Percentiles rank a stretch among this genome's conserved stretches.
These are phyloP conservation scores for Brachypteracias leptosomus DNA, from an alignment of 2,113 vertebrate genomes.

Conservation along the genomic window DNA sequence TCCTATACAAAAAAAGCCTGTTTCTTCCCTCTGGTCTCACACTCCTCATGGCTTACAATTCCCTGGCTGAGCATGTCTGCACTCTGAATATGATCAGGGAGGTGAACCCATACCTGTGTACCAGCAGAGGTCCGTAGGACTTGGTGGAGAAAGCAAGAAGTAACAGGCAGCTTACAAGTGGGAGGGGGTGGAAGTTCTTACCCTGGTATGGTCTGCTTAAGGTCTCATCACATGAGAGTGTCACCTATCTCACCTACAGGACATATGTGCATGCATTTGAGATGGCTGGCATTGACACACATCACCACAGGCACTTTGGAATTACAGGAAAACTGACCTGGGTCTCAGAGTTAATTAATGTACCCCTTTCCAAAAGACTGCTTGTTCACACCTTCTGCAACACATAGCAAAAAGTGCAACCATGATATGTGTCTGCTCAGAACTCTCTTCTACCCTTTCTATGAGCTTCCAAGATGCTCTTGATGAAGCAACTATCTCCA, in stretches of 20 bases:
- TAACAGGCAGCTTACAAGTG: not conserved
- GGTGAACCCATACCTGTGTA: fast-evolving
- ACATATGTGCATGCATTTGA: not conserved
- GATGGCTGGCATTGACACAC: not conserved
- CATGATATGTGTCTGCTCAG: not conserved
- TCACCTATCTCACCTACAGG: not conserved
- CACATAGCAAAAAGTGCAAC: not conserved
- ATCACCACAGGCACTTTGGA: not conserved
- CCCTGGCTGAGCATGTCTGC: fast-evolving
- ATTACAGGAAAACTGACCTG: not conserved
- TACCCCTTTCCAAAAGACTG: not conserved
- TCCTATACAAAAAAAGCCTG: not conserved
- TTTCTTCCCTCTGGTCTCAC: not conserved
- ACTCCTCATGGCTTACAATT: not conserved
- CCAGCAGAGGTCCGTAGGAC: not conserved
- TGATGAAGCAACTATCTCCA: not conserved
- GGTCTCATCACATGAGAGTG: not conserved
- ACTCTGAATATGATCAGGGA: not conserved
- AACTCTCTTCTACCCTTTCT: not conserved
- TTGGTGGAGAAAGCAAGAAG: not conserved
- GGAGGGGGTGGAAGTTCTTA: not conserved
- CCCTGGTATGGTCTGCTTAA: not conserved
- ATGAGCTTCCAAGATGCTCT: not conserved
- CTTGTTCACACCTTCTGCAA: not conserved
- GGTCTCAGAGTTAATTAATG: not conserved